Base-by-base conservation (phyloP, 2,113 vertebrate species). In the Hystrix brachyura region DNA sequence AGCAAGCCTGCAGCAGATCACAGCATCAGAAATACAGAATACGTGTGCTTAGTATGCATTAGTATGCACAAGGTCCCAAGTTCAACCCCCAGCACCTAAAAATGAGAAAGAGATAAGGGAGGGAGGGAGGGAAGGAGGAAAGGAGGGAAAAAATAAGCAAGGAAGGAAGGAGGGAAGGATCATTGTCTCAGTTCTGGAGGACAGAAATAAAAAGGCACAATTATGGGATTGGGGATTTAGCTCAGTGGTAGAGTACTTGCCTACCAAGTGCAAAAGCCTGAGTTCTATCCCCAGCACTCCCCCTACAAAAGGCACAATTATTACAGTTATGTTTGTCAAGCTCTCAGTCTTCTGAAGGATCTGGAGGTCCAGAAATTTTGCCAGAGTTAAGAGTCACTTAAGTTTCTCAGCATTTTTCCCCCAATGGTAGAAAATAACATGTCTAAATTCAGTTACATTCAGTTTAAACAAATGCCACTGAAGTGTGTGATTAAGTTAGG, bases 401-500 rank as follows among this genome's bases (percentile, higher is more conserved):
- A 5, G 9, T 86, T 71, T 53, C 74, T 87, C 0, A 11, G 34
- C 23, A 60, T 59, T 53, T 91, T 84, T 11, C n/a, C 67, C 57
- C 38, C 76, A 19, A 4, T 19, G 27, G 67, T 62, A 76, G 67
- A 79, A 74, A 34, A 53, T 3, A 74, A 15, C 34, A 57, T 67
- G 46, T 55, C 5, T 93, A 90, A 90, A 90, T 82, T 69, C 12
- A 76, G 29, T 90, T 76, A 90, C 13, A 84, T 38, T 62, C n/a
- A 34, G 11, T 86, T 76, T 89, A 81, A 92, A 94, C 46, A 85
- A 65, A 46, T 67, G 46, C 51, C 18, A n/a, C 3, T 25, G 46
- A 91, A 5, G 51, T 65, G 5, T n/a, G 5, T 48, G 32, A 80
- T 72, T 93, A 64, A 79, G 4, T 65, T 94, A 64, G 62, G 46